phyloP scores from a whole-genome alignment of 2,797 vertebrate species.

The Paguma larvata region DNA sequence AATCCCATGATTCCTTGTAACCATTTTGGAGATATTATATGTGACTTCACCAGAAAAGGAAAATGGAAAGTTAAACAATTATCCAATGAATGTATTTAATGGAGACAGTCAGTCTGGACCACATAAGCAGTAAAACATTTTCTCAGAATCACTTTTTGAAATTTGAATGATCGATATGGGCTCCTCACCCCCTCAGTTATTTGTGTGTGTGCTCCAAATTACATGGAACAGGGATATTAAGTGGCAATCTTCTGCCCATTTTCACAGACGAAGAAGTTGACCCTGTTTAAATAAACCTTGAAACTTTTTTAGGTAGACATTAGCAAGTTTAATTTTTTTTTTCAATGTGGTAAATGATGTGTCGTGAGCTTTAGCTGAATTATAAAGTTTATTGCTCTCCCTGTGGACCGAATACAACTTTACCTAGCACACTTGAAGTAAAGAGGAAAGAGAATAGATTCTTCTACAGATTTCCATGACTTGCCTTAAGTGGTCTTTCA shows the following conservation, averaged over 20 bases:
- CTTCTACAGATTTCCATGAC: not conserved
- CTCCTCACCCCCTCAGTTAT: constrained; percentile 31
- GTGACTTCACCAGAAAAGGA: constrained; percentile 73
- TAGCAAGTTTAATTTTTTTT: not conserved
- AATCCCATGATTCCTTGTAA: constrained; percentile 74
- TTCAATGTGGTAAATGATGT: not conserved
- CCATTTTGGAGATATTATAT: constrained; percentile 77
- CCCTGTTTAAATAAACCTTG: constrained; percentile 61
- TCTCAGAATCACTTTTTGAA: constrained; percentile 70
- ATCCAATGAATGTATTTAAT: constrained; percentile 75
- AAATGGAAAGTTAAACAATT: constrained; percentile 79
- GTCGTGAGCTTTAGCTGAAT: not conserved
- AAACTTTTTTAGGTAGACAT: not conserved
- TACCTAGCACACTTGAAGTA: not conserved
- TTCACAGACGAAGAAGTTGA: constrained; percentile 59
- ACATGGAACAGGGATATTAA: constrained; percentile 35
- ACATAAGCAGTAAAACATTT: constrained; percentile 66
- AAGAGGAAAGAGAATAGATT: not conserved
- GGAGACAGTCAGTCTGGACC: constrained; percentile 80
- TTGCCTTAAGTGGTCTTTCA: not conserved
- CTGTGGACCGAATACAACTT: not conserved
- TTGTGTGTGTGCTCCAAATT: not conserved
- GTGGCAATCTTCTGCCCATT: constrained; percentile 38
- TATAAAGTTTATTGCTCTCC: not conserved
- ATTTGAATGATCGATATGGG: constrained; percentile 58